Percentiles rank a stretch among this genome's conserved stretches.
Evolutionary conservation across 2,888 invertebrate species (phyloP).

Genomic region (Abrostola triplasia): DNA sequence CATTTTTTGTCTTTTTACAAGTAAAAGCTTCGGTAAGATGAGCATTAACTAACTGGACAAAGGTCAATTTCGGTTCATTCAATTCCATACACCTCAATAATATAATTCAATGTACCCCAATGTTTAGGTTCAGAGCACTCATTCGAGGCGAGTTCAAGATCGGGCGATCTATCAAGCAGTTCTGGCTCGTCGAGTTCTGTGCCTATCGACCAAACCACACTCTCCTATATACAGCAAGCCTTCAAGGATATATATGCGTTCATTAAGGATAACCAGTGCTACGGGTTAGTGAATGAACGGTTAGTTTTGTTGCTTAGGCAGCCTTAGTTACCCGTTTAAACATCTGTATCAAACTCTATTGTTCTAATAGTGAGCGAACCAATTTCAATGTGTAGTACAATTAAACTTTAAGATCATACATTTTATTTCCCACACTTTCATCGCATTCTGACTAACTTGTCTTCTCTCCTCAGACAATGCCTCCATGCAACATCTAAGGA

Average conservation of each 20-base stretch:
- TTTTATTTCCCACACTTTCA: not conserved
- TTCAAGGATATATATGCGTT: conserved; percentile 83
- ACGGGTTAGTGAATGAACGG: conserved; percentile 68
- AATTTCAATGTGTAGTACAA: too few relatives aligned
- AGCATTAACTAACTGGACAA: too few relatives aligned
- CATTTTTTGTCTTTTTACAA: not conserved
- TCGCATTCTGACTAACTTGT: not conserved
- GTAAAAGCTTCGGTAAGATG: not conserved
- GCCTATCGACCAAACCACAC: conserved; percentile 82
- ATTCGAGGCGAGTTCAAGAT: conserved; percentile 75
- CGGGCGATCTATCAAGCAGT: conserved; percentile 75
- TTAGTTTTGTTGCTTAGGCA: not conserved
- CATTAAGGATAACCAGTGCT: conserved; percentile 84
- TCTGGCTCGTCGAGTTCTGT: conserved; percentile 80
- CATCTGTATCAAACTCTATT: too few relatives aligned
- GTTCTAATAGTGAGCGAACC: too few relatives aligned
- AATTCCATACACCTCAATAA: too few relatives aligned
- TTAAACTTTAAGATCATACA: not conserved
- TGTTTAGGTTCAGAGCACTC: conserved; percentile 80
- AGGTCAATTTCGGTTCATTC: too few relatives aligned
- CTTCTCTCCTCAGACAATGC: conserved; percentile 57
- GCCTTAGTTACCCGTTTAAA: not conserved
- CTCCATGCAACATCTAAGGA: conserved; percentile 49
- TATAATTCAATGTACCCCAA: too few relatives aligned
- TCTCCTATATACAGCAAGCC: conserved; percentile 84